These are phyloP conservation scores for Prosapia bicincta DNA, from an alignment of 2,888 invertebrate species.

Conservation along the genomic window DNA sequence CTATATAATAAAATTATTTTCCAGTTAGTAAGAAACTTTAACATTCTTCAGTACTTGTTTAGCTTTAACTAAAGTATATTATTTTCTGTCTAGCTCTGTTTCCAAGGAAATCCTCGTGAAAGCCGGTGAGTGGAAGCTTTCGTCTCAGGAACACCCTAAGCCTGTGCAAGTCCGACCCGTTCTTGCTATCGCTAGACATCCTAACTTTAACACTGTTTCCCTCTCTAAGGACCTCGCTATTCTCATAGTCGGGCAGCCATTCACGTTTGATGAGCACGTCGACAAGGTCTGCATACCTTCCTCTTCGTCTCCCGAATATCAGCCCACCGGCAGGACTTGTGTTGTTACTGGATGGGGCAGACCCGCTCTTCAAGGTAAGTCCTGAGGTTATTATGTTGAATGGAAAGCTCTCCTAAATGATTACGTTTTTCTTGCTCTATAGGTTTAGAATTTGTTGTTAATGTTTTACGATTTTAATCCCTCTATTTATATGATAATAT, in stretches of 20 bases:
- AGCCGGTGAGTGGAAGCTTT: slow-evolving; percentile 80
- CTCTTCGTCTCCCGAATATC: slow-evolving; percentile 46
- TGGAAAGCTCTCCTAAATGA: too few relatives aligned
- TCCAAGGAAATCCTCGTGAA: slow-evolving; percentile 69
- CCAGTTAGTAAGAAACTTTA: too few relatives aligned
- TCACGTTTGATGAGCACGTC: slow-evolving; percentile 65
- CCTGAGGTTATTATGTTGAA: too few relatives aligned
- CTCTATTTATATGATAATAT: too few relatives aligned
- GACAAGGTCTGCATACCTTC: slow-evolving; percentile 70
- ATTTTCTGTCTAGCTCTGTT: slow-evolving; percentile 51
- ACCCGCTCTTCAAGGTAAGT: slow-evolving; percentile 68
- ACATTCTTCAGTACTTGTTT: too few relatives aligned
- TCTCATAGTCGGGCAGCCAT: slow-evolving; percentile 58
- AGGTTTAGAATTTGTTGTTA: too few relatives aligned
- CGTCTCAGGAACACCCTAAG: slow-evolving; percentile 63
- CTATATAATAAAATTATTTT: too few relatives aligned
- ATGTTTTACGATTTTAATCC: too few relatives aligned
- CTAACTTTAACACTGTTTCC: slow-evolving; percentile 59
- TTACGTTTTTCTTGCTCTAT: too few relatives aligned
- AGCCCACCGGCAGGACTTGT: slow-evolving; percentile 57
- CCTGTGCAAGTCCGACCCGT: slow-evolving; percentile 76
- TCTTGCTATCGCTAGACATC: slow-evolving; percentile 65
- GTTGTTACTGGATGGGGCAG: slow-evolving; percentile 84
- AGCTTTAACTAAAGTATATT: too few relatives aligned
- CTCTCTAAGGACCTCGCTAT: slow-evolving; percentile 68